phyloP scores from a whole-genome alignment of 2,797 vertebrate genomes.

The Sciurus vulgaris region DNA sequence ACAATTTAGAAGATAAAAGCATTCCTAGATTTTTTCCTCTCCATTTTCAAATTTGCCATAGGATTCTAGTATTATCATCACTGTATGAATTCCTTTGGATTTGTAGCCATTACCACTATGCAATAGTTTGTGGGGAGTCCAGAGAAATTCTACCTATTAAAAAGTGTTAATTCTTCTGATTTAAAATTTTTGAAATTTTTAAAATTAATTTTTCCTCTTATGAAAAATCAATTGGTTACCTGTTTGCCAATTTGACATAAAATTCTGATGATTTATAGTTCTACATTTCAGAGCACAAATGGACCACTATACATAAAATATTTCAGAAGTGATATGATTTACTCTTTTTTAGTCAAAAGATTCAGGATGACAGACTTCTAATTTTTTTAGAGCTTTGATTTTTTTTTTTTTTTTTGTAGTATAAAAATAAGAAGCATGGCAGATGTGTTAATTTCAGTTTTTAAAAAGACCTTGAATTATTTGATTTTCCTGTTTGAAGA shows the following conservation, averaged over 20 bases:
- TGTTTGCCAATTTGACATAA: not conserved
- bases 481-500: not conserved
- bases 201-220: not conserved
- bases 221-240: not conserved
- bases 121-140: not conserved
- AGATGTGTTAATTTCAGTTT: not conserved
- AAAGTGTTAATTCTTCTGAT: not conserved
- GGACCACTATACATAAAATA: not conserved
- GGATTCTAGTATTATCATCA: not conserved
- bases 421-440: not conserved
- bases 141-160: not conserved
- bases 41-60: constrained; percentile 13
- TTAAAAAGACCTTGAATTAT: not conserved
- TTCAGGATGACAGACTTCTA: not conserved
- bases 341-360: not conserved
- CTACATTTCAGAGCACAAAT: not conserved
- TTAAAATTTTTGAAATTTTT: not conserved
- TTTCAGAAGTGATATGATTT: not conserved
- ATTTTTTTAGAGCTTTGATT: not conserved
- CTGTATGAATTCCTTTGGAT: not conserved
- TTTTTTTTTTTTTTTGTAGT: not conserved
- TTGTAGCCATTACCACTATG: not conserved
- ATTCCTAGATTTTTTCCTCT: not conserved
- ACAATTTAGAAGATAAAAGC: constrained; percentile 18
- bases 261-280: constrained; percentile 3